Percentiles rank a stretch among this genome's conserved stretches.
phyloP scores from a whole-genome alignment of 2,888 invertebrate species.

The Acleris cristana region DNA sequence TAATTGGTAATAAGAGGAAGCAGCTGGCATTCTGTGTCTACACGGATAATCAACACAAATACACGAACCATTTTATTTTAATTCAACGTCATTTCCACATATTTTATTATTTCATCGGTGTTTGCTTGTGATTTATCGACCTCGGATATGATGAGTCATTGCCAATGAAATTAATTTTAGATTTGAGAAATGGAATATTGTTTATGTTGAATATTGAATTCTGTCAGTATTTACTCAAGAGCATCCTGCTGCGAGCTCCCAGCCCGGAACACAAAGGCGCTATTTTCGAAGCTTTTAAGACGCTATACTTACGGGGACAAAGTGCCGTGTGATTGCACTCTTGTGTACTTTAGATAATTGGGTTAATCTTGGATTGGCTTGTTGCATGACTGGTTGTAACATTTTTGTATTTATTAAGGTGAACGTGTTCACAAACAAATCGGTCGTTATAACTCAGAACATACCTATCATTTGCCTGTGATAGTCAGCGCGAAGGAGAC shows the following conservation, averaged over 20 bases:
- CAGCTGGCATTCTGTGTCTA: constrained; percentile 3
- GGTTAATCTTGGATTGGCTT: background rate
- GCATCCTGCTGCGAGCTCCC: constrained; percentile 21
- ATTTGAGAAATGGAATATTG: constrained; percentile 51
- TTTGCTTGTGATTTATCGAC: constrained; percentile 48
- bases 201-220: constrained; percentile 50
- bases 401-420: background rate
- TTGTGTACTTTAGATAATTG: background rate
- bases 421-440: too few species aligned
- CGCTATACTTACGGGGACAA: constrained; percentile 12
- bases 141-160: constrained; percentile 56
- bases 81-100: constrained; percentile 26
- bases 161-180: constrained; percentile 59
- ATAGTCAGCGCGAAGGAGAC: too few species aligned
- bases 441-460: too few species aligned
- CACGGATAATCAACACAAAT: constrained; percentile 6
- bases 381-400: background rate
- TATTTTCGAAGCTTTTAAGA: constrained; percentile 32
- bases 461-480: too few species aligned
- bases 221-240: constrained; percentile 33
- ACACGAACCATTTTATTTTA: constrained; percentile 25
- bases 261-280: constrained; percentile 27
- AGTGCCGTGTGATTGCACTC: constrained; percentile 16
- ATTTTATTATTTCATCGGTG: constrained; percentile 33
- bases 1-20: constrained; percentile 20